Evolutionary conservation across 1,140 invertebrate genomes (phyloP).

Genomic region (Zaprionus kolodkinae): DNA sequence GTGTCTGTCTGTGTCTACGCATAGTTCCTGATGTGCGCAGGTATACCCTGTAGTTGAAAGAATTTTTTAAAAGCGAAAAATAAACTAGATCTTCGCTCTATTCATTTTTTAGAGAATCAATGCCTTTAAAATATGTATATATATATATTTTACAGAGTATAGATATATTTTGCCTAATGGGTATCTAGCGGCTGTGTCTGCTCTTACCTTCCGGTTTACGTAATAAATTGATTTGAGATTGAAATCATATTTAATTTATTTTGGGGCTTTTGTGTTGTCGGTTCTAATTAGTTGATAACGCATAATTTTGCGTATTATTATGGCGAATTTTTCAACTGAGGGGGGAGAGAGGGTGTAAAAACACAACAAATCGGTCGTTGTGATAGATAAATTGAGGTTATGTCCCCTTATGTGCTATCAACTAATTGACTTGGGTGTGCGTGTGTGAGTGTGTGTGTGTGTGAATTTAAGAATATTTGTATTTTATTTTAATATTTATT

Average conservation of each 20-base stretch:
- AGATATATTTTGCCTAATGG: neutral
- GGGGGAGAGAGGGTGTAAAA: neutral
- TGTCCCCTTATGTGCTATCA: slow-evolving; percentile 6
- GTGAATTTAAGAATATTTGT: slow-evolving; percentile 6
- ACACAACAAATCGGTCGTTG: neutral
- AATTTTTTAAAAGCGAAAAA: no score
- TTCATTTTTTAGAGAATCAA: no score
- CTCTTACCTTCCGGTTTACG: neutral
- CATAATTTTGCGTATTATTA: slow-evolving; percentile 7
- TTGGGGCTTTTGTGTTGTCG: slow-evolving; percentile 40
- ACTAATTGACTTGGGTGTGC: slow-evolving; percentile 47
- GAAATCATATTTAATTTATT: slow-evolving; percentile 41
- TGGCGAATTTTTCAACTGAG: neutral
- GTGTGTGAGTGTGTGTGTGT: neutral
- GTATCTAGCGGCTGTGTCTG: neutral
- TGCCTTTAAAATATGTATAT: no score
- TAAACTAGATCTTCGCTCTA: neutral
- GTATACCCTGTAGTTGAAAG: neutral
- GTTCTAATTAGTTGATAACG: slow-evolving; percentile 25
- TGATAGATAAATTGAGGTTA: slow-evolving; percentile 4
- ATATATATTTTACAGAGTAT: no score
- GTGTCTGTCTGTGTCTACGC: neutral
- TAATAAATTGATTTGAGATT: slow-evolving; percentile 59
- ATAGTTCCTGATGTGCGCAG: neutral
- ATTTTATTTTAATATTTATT: slow-evolving; percentile 5